Evolutionary conservation across 2,113 vertebrate species (phyloP).

Genomic region (Mohoua ochrocephala): DNA sequence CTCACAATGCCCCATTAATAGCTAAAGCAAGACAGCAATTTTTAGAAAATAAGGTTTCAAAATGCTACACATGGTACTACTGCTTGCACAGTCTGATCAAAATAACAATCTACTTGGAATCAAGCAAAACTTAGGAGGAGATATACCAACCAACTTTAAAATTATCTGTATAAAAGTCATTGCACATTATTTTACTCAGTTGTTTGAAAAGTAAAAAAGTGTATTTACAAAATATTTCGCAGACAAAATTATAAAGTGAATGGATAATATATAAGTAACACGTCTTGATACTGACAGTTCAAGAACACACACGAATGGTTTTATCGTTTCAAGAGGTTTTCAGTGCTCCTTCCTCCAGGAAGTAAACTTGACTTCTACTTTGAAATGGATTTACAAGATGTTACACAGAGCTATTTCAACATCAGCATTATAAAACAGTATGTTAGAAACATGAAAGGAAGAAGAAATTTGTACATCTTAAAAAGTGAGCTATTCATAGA

Average conservation of each 20-base stretch:
- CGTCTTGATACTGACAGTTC: constrained; percentile 72
- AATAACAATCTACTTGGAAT: constrained; percentile 79
- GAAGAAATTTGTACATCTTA: constrained; percentile 75
- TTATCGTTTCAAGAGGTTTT: constrained; percentile 66
- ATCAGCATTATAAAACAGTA: constrained; percentile 76
- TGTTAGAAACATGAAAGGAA: constrained; percentile 72
- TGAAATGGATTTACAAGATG: constrained; percentile 80
- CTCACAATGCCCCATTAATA: constrained; percentile 80
- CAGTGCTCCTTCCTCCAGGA: constrained; percentile 75
- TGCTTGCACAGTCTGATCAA: constrained; percentile 80
- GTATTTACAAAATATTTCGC: constrained; percentile 85
- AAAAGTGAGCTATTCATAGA: constrained; percentile 71
- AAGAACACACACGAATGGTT: constrained; percentile 72
- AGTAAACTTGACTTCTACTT: constrained; percentile 71
- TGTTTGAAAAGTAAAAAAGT: constrained; percentile 88
- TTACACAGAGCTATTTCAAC: constrained; percentile 73
- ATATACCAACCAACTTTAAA: constrained; percentile 80
- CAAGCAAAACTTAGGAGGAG: constrained; percentile 77
- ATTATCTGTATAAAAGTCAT: constrained; percentile 84
- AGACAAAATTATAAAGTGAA: constrained; percentile 82
- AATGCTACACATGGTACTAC: constrained; percentile 82
- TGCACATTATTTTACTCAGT: constrained; percentile 85
- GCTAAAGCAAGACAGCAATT: constrained; percentile 80
- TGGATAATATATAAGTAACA: constrained; percentile 72
- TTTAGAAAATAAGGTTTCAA: constrained; percentile 79